Conservation (phyloP, 2,888 invertebrate genomes). For the Lepidocyrtinus sp. region DNA sequence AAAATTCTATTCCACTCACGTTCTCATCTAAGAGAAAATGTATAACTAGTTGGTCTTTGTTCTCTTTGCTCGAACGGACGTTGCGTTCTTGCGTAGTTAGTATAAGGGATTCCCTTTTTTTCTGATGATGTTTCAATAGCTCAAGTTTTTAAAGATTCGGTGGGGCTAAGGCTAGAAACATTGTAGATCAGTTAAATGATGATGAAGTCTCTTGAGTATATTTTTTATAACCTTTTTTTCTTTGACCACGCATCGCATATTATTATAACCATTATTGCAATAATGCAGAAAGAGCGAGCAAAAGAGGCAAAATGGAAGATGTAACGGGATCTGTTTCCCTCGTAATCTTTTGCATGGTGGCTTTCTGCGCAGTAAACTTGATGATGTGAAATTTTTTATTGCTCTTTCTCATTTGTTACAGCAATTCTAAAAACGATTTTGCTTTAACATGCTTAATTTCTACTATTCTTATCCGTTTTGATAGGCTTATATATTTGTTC, state of each 20-base stretch:
- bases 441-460: neutral
- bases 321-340: slow-evolving; percentile 64
- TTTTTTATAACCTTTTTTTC: slow-evolving; percentile 13
- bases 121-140: neutral
- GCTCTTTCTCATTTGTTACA: neutral
- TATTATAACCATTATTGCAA: slow-evolving; percentile 9
- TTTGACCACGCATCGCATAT: slow-evolving; percentile 32
- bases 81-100: slow-evolving; percentile 5
- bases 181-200: neutral
- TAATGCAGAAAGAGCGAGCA: neutral
- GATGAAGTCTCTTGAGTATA: neutral
- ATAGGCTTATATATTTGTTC: neutral
- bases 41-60: neutral
- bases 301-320: neutral
- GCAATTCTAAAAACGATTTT: neutral
- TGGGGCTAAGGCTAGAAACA: neutral
- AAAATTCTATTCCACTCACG: slow-evolving; percentile 25
- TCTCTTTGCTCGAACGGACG: neutral
- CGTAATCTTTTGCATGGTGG: slow-evolving; percentile 47
- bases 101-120: neutral
- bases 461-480: neutral
- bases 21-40: neutral
- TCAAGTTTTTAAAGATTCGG: neutral
- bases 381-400: neutral
- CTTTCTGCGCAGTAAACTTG: neutral